Percentiles rank a stretch among this genome's conserved stretches.
Evolutionary conservation across 1,140 invertebrate genomes (phyloP).

Genomic region (Portunus trituberculatus): DNA sequence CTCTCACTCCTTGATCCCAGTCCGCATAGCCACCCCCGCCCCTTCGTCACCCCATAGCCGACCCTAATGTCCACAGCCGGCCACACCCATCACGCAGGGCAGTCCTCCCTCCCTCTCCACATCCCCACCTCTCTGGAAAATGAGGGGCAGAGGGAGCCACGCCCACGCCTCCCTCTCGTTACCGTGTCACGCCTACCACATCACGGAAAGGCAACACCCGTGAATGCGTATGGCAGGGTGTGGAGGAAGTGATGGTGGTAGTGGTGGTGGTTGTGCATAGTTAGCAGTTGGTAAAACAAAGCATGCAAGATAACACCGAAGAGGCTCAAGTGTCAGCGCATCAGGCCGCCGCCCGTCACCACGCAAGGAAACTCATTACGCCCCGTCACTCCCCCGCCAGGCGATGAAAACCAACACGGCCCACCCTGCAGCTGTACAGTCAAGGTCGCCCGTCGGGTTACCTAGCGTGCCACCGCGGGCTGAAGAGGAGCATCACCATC

Average conservation of each 20-base stretch:
- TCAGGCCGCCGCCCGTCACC: neutral
- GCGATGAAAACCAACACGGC: no score
- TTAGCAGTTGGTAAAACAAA: neutral
- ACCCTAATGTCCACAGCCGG: neutral
- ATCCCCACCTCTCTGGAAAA: neutral
- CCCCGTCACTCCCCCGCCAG: neutral
- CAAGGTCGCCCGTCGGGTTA: no score
- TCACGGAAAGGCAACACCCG: no score
- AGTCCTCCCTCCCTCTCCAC: neutral
- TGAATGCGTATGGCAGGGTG: no score
- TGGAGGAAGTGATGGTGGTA: no score
- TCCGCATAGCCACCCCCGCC: neutral
- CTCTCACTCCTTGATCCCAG: neutral
- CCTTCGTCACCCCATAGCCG: neutral
- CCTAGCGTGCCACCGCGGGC: no score
- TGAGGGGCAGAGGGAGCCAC: conserved; percentile 4
- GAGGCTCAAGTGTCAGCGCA: neutral
- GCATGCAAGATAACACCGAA: neutral
- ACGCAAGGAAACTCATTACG: neutral
- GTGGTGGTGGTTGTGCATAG: no score
- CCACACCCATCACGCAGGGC: neutral
- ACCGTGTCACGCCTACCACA: neutral
- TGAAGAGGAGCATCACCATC: no score
- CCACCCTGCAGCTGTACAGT: no score
- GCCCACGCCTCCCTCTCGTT: neutral